Evolutionary conservation across 2,797 vertebrate species (phyloP).

Genomic region (Liasis olivaceus): DNA sequence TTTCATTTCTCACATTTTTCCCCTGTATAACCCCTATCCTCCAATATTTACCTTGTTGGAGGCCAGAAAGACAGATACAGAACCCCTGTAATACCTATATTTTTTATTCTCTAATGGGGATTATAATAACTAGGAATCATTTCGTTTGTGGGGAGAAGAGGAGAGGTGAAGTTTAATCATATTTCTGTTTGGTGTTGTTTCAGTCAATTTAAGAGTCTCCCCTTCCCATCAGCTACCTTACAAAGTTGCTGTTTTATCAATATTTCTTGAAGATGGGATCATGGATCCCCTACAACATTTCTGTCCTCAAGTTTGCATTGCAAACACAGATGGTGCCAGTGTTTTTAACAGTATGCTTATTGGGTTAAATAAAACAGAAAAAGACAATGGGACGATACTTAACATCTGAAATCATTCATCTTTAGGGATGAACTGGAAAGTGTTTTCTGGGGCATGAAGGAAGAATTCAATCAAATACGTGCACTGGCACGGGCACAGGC

Average conservation of each 20-base stretch:
- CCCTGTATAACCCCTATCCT: neutral
- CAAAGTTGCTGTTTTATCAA: neutral
- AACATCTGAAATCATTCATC: conserved; percentile 70
- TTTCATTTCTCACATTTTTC: neutral
- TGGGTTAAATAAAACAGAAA: neutral
- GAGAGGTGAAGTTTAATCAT: neutral
- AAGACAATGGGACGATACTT: conserved; percentile 39
- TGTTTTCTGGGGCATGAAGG: conserved; percentile 88
- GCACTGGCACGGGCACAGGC: conserved; percentile 89
- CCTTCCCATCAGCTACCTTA: neutral
- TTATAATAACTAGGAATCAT: neutral
- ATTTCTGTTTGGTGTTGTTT: neutral
- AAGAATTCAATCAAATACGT: conserved; percentile 90
- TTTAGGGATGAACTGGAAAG: conserved; percentile 86
- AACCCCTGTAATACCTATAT: neutral
- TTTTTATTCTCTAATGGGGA: neutral
- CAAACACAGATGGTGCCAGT: neutral
- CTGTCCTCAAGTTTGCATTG: neutral
- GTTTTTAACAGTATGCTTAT: neutral
- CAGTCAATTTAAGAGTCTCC: neutral
- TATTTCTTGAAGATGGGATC: neutral
- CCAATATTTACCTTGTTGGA: neutral
- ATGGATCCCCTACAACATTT: neutral
- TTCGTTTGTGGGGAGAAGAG: neutral
- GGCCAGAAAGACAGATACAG: neutral